phyloP scores from a whole-genome alignment of 2,113 vertebrate species.

The Hippoglossus stenolepis region DNA sequence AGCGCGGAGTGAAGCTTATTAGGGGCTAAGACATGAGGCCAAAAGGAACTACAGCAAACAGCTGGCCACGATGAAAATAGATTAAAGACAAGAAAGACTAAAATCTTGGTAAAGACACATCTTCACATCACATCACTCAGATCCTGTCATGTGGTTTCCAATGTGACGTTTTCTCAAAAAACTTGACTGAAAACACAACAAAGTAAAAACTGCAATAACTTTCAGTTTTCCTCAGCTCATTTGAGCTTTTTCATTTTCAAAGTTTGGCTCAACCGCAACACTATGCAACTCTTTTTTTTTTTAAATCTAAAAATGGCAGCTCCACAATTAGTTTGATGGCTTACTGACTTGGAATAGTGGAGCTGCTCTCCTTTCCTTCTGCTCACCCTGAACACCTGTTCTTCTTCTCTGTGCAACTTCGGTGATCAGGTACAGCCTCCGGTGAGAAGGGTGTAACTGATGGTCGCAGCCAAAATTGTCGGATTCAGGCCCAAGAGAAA shows the following conservation, averaged over 20 bases:
- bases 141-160: background rate
- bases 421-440: no score
- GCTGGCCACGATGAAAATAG: constrained; percentile 6
- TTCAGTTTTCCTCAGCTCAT: background rate
- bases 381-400: background rate
- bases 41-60: constrained; percentile 19
- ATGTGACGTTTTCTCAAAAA: no score
- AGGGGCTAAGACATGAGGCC: constrained; percentile 29
- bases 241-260: background rate
- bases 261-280: background rate
- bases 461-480: no score
- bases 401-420: background rate
- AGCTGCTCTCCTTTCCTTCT: background rate
- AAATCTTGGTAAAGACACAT: no score
- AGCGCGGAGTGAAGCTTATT: constrained; percentile 52
- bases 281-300: no score
- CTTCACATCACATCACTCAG: background rate
- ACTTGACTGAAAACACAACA: no score
- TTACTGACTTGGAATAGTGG: no score
- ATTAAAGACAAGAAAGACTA: background rate
- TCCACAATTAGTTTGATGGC: background rate
- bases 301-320: no score
- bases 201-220: no score
- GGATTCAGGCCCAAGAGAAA: no score
- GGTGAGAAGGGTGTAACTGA: no score